Base-by-base conservation (phyloP, 2,113 vertebrate species). In the Pachyramphus minor region DNA sequence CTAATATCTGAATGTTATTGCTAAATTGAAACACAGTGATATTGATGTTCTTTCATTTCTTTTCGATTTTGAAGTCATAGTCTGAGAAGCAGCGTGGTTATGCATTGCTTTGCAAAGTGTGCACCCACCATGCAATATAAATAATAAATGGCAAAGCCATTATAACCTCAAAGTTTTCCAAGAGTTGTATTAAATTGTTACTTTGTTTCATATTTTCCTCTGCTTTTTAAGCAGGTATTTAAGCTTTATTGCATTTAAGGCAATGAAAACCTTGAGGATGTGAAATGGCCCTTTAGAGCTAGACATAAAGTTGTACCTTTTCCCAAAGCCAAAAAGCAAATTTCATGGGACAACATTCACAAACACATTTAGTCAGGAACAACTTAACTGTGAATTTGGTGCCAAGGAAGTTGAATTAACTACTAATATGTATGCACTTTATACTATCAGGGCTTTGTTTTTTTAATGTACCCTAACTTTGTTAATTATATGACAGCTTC, bases 111-210 rank as follows among this genome's bases (percentile, higher is more conserved):
- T 66, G 94, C 95, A 89, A 91, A 91, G 53, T 20, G 31, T 44
- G n/a, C 49, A 69, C 8, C 7, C 71, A 89, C 37, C 20, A 39
- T 37, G 27, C 45, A 55, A 42, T 49, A 87, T 96, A 90, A 97
- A 96, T 95, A 96, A 93, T 89, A 83, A 80, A 96, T 90, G 72
- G 30, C 30, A 85, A 91, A 90, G 23, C 45, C 74, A 90, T 96
- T 96, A 91, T 90, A 91, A 53, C 45, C 37, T 52, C 47, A 94
- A 90, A 58, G 35, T 30, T 64, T 94, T 93, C 84, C 41, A 59
- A 74, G 71, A 66, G 15, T 67, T 45, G 30, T 76, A 66, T 87
- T 83, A 95, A 94, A 87, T 63, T 2, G 6, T 82, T 69, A 82
- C 75, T 62, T 66, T 89, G 25, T 67, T 83, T 73, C 41, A 35